These are phyloP conservation scores for Liposcelis brunnea DNA, from an alignment of 2,888 invertebrate genomes.

Conservation along the genomic window DNA sequence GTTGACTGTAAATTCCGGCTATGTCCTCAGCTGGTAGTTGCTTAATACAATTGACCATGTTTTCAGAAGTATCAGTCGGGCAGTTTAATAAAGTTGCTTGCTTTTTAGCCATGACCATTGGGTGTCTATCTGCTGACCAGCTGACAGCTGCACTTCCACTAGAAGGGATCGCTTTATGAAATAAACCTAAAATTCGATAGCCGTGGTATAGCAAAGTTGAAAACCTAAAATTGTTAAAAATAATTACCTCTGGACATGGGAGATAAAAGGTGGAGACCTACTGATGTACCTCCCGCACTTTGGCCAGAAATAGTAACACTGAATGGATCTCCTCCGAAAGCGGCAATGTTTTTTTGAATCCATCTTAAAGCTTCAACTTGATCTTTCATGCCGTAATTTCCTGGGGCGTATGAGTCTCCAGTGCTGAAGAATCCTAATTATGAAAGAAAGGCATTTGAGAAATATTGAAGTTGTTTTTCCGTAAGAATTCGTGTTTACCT, in stretches of 20 bases:
- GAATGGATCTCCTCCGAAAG: slow-evolving; percentile 13
- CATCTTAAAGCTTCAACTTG: slow-evolving; percentile 12
- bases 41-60: not conserved
- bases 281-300: slow-evolving; percentile 14
- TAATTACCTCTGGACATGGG: not conserved
- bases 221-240: no score
- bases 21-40: no score
- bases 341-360: slow-evolving; percentile 12
- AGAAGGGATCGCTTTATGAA: slow-evolving; percentile 51
- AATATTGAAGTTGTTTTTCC: no score
- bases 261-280: slow-evolving; percentile 11
- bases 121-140: slow-evolving; percentile 33
- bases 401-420: slow-evolving; percentile 12
- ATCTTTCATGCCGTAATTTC: slow-evolving; percentile 14
- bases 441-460: no score
- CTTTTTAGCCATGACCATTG: slow-evolving; percentile 32
- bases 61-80: not conserved
- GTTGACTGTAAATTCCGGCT: no score
- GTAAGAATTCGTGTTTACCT: no score
- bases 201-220: no score
- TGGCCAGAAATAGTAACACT: slow-evolving; percentile 16
- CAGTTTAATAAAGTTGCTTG: slow-evolving; percentile 7
- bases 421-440: slow-evolving; percentile 15
- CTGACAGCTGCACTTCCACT: slow-evolving; percentile 42
- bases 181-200: slow-evolving; percentile 32